Evolutionary conservation across 2,888 invertebrate species (phyloP), one percentile per base, ranked within the genome.

Genomic region (Melikaiella ostensackeni): DNA sequence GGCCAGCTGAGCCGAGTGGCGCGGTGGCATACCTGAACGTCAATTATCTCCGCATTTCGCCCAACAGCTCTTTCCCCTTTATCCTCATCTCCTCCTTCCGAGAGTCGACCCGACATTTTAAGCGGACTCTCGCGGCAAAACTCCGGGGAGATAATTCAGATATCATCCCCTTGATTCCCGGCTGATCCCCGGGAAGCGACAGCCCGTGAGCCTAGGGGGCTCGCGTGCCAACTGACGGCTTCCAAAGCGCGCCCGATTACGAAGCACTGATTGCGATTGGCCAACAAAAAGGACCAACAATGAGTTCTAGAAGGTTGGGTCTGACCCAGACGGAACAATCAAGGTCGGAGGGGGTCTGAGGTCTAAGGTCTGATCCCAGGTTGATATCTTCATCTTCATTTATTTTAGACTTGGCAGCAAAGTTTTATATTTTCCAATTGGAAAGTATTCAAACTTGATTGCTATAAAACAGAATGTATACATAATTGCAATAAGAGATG

Each of bases 151-250:
- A 89, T 89, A 89, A 89, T 89, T 88, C 85, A 89, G 89, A 89
- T 88, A 89, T 89, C 88, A 88, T 88, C 88, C 88, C 86, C 83
- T 79, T 83, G 84, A 84, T 85, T 83, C 83, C 80, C 82, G 74
- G 76, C 83, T 82, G 81, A 81, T 81, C 84, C 81, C 70, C 59
- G 79, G 50, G 81, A 81, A 83, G 77, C 77, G 78, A 78, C 70
- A 82, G 79, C 76, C 79, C 78, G 81, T 81, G 74, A 78, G 84
- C 85, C 84, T 77, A 42, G 73, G 78, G 84, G 86, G 84, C 89
- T 89, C 89, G 89, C 89, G 89, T 89, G 89, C 89, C 89, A 89
- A 88, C 89, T 89, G 89, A 89, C 89, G 88, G 84, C 82, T 84
- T 82, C 84, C 80, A 84, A 82, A 84, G 77, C 82, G 81, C 80